Conservation (phyloP, 2,113 vertebrate species). For the Cochlearius cochlearius region DNA sequence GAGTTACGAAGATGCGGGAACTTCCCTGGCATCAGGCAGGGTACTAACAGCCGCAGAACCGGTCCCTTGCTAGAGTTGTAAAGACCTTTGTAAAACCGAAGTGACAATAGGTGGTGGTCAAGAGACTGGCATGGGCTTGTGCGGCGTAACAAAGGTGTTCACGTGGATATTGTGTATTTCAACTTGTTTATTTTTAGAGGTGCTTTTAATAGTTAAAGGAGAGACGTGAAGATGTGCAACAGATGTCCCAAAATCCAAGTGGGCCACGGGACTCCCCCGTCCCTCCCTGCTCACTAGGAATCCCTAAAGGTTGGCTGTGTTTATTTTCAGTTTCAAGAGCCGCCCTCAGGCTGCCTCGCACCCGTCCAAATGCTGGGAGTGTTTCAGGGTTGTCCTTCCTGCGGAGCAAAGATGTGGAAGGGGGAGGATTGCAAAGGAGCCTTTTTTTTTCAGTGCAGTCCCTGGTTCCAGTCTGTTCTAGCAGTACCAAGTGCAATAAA, state of each 20-base stretch:
- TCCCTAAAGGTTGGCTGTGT: neutral
- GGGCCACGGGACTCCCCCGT: neutral
- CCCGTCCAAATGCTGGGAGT: neutral
- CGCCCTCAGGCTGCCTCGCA: neutral
- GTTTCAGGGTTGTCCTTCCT: neutral
- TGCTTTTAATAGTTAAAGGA: neutral
- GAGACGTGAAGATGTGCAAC: neutral
- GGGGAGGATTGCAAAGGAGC: neutral
- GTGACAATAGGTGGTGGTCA: neutral
- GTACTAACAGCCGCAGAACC: neutral
- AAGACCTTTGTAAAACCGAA: neutral
- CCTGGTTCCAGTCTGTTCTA: neutral
- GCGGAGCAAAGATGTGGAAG: neutral
- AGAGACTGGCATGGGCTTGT: neutral
- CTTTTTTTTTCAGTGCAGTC: neutral
- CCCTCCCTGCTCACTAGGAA: neutral
- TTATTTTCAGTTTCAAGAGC: neutral
- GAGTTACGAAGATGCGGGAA: neutral
- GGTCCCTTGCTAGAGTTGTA: neutral
- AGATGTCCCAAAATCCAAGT: neutral
- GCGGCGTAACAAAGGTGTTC: neutral
- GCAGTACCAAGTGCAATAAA: neutral
- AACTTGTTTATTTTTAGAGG: neutral
- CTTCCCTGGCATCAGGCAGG: neutral
- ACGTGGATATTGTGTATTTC: no score